These are phyloP conservation scores for Polyploca ridens DNA, from an alignment of 2,888 invertebrate genomes.

Conservation along the genomic window DNA sequence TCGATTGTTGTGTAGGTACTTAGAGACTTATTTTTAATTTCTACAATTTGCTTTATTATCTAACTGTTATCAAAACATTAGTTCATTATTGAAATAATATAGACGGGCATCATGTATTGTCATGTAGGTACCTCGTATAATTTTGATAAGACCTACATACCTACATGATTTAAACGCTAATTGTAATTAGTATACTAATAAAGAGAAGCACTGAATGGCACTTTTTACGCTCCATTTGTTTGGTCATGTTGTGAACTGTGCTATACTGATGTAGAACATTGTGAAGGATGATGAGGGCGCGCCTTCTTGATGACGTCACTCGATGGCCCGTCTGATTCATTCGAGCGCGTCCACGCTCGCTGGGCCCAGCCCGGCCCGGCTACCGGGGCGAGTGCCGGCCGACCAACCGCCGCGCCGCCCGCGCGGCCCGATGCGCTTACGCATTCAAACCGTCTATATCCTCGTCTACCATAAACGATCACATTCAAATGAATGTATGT, in stretches of 20 bases:
- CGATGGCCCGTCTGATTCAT: slow-evolving; percentile 61
- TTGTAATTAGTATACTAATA: background rate
- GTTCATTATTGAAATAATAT: too few species aligned
- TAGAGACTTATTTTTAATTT: background rate
- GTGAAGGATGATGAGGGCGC: slow-evolving; percentile 59
- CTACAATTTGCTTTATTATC: background rate
- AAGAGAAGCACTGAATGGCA: background rate
- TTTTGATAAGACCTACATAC: too few species aligned
- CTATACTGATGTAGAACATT: slow-evolving; percentile 27
- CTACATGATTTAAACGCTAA: background rate
- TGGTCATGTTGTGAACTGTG: slow-evolving; percentile 14
- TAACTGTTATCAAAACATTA: background rate
- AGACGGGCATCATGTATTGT: too few species aligned
- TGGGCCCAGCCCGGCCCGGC: slow-evolving; percentile 22
- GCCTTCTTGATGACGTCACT: slow-evolving; percentile 71
- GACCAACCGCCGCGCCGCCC: background rate
- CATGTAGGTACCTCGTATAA: too few species aligned
- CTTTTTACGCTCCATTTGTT: slow-evolving; percentile 6
- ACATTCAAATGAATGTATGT: slow-evolving; percentile 21
- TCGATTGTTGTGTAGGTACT: background rate
- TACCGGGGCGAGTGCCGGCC: slow-evolving; percentile 2
- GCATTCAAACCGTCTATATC: slow-evolving; percentile 61
- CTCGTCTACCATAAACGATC: slow-evolving; percentile 56
- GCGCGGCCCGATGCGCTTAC: slow-evolving; percentile 54
- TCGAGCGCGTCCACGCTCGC: slow-evolving; percentile 50